Base-by-base conservation (phyloP, 2,797 vertebrate species). In the Meda fulgida region DNA sequence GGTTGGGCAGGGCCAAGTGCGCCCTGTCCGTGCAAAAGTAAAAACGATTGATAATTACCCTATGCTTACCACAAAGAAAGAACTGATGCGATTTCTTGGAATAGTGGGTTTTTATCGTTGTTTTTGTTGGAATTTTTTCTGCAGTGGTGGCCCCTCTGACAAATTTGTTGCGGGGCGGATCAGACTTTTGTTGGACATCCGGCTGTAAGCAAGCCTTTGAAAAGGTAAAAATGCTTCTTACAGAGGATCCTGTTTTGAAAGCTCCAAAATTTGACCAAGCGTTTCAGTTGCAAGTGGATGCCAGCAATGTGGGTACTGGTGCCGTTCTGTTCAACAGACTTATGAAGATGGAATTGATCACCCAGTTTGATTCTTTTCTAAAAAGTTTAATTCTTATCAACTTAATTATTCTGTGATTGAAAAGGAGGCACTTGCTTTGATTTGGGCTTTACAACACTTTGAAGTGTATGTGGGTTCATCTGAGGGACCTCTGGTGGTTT, bases 71-170 rank as follows among this genome's bases (percentile, higher is more conserved):
- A 14, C 51, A 11, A 79, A 78, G 10, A 78, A 40, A 1, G 16
- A 78, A 34, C 31, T 79, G 2, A 19, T 53, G 31, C 9, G 6
- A 10, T 84, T 84, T 23, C 26, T 70, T n/a, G 51, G 83, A 60
- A 84, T 84, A 3, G 31, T 16, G 14, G 53, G 23, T 43, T 63
- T 63, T 46, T 46, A 63, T 63, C 5, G n/a, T 26, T 63, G 58
- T 67, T 83, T 48, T 67, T 14, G 55, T 48, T 14, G 29, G 6
- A 66, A 31, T 5, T 19, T n/a, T 65, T 19, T 65, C n/a, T 10
- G 48, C 2, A 9, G 40, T 26, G 23, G 40, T 26, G 23, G 43
- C 34, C 18, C 73, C 43, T 5, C 46, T 77, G 8, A 84, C 63
- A 34, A 43, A 67, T 34, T 34, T 51, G 10, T 51, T 76, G n/a